Base-by-base conservation (phyloP, 2,888 invertebrate genomes). In the Platypus cylindrus region DNA sequence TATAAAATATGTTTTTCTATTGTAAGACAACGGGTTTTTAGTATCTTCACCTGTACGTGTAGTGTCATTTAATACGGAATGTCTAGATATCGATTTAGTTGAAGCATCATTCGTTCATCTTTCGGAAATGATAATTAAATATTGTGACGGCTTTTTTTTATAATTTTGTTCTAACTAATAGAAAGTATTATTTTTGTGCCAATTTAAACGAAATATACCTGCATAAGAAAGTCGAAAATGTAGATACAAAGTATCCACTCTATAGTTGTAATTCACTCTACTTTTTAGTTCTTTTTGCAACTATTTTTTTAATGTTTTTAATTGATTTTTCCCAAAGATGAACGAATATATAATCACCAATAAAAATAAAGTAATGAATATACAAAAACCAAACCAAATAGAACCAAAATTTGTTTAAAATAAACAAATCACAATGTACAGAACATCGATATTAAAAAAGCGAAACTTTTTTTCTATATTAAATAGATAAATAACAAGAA, bases 401-500 rank as follows among this genome's bases (percentile, higher is more conserved):
- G 13, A 5, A 5, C 7, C 28, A 8, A 28, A 31, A 31, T 22
- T 17, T 17, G 13, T 17, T 31, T 33, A 36, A 26, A 29, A 23
- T 28, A 41, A 34, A 27, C 32, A n/a, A n/a, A n/a, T n/a, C n/a
- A n/a, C n/a, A n/a, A n/a, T 50, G 47, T 50, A 50, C 50, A 50
- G 46, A 50, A 50, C 50, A 50, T 50, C 48, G 48, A 50, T 48
- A 44, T 45, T 41, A 45, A 41, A n/a, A n/a, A n/a, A 43, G 43
- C 46, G 48, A 48, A 47, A 44, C n/a, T 50, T 50, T 50, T 45
- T 46, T 41, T 38, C 34, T 36, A 40, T 30, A 34, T 32, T 30
- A 48, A 43, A 40, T 29, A 32, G 24, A 36, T 13, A 23, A 28
- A 36, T 32, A 41, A 36, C 39, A 38, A 32, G 32, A 37, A 37